Base-by-base conservation (phyloP, 1,140 invertebrate genomes). In the Frieseomelitta varia region DNA sequence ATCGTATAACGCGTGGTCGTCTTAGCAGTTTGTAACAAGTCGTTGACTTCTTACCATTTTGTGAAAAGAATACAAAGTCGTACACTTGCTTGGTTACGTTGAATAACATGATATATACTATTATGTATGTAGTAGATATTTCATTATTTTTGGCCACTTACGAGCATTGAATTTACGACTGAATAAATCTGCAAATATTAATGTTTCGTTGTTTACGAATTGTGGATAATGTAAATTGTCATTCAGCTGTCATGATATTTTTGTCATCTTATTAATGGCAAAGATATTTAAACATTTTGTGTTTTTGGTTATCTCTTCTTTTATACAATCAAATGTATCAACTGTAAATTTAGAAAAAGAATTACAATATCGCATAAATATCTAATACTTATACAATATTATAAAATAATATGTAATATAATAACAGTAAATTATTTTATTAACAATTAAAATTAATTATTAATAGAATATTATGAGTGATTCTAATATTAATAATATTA, bases 1-100 rank as follows among this genome's bases (percentile, higher is more conserved):
- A 65, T 53, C 27, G 69, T 55, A 24, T 47, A 77, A 81, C 51
- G 51, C 51, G 69, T 67, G 30, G 19, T 47, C 51, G 61, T 76
- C 51, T 19, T 68, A 24, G 34, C 30, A 82, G 27, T 58, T 63
- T 81, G 56, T 55, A 65, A 81, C 71, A 56, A 82, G 81, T 82
- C 74, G 74, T 82, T 77, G 81, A 77, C 81, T 82, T 69, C 63
- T 55, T 56, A 53, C 51, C 55, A 39, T 81, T 74, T 47, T 27
- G 51, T 81, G 53, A 75, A 67, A 75, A 67, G 19, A 69, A 34
- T 34, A 47, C 19, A n/a, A 81, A 74, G 75, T 81, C 72, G 34
- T 47, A 17, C 19, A 12, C 19, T 58, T 61, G 61, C 19, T 65
- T 10, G 74, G 53, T 3, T 63, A 30, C 34, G 53, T 68, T 68